Base-by-base conservation (phyloP, 2,888 invertebrate species). In the Agelastica alni region DNA sequence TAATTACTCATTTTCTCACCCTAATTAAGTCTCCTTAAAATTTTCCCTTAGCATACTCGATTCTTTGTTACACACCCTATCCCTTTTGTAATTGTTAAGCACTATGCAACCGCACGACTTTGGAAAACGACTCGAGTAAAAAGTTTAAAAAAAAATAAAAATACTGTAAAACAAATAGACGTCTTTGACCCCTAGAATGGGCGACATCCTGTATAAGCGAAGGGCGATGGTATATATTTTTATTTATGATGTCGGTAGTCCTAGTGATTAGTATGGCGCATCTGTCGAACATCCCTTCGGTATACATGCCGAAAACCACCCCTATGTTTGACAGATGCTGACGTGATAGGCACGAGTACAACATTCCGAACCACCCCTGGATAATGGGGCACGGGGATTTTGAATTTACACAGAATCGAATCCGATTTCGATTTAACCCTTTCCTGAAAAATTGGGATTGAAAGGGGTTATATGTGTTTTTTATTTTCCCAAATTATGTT, bases 211-310 rank as follows among this genome's bases (percentile, higher is more conserved):
- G 48, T 41, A 41, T 42, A 34, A 42, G 2, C 20, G 10, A 18
- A 32, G 32, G 32, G 34, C 17, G 45, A 22, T 18, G 22, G 10
- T 5, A 9, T 22, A 36, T 12, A 22, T 44, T 49, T 49, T 53
- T 51, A 56, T 56, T 65, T 39, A 39, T 39, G 37, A 60, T 63
- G 61, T 64, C 61, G 60, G 59, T 39, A 61, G 58, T 59, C 51
- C 43, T 48, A 51, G 63, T 63, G 66, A 68, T 68, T 68, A 67
- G 66, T 64, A 61, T 61, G 61, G 56, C 66, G 54, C 68, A 68
- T 65, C 68, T 68, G 68, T 61, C 62, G 61, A 65, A 65, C 64
- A 65, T 65, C 63, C 65, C 65, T 61, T 58, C 32, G 54, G 53
- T 53, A 55, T 39, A 17, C 30, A 41, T n/a, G n/a, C 42, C 16